Conservation (phyloP, 1,140 invertebrate species). For the Chionoecetes opilio region DNA sequence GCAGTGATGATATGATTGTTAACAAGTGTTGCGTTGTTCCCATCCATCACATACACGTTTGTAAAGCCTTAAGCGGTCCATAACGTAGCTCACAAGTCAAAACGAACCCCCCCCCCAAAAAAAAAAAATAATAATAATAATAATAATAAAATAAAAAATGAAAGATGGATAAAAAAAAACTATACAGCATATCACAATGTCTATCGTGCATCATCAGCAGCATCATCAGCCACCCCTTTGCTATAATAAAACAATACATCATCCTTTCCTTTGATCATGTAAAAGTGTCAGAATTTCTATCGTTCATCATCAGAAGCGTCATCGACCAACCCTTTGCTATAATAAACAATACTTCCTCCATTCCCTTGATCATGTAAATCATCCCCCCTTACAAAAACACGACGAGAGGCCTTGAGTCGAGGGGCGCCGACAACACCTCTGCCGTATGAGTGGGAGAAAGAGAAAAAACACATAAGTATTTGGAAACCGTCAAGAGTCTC, state of each 20-base stretch:
- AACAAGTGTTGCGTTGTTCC: background rate
- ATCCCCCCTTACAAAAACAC: background rate
- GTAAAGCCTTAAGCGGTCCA: background rate
- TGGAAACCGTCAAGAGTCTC: constrained; percentile 30
- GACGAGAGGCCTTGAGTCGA: background rate
- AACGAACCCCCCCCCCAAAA: too few relatives aligned
- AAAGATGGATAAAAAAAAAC: too few relatives aligned
- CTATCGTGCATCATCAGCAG: too few relatives aligned
- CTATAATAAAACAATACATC: background rate
- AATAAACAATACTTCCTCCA: background rate
- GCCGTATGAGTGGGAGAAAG: too few relatives aligned
- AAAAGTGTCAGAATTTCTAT: too few relatives aligned
- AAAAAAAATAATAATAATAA: too few relatives aligned
- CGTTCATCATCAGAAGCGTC: too few relatives aligned
- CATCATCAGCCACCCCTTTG: too few relatives aligned
- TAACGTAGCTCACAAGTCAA: too few relatives aligned
- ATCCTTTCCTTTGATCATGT: background rate
- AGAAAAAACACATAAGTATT: background rate
- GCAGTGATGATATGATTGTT: background rate
- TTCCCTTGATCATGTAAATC: background rate
- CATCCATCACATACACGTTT: background rate
- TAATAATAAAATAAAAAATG: too few relatives aligned
- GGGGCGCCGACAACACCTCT: background rate
- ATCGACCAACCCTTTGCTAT: background rate
- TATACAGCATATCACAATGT: background rate